These are phyloP conservation scores for Hirtodrosophila cameraria DNA, from an alignment of 2,888 invertebrate species.

Conservation along the genomic window DNA sequence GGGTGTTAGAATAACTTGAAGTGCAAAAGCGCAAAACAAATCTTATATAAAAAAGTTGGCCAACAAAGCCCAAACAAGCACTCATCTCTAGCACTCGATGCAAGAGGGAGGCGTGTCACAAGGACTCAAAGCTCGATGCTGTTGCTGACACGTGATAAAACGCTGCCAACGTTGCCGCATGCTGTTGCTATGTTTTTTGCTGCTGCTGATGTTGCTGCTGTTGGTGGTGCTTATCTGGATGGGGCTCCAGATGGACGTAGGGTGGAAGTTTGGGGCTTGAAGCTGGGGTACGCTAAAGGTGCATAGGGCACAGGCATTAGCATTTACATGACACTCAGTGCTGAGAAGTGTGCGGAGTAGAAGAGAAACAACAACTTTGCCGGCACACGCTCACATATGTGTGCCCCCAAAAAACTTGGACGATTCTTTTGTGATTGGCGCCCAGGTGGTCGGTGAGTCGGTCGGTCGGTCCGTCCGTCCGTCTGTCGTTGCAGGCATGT, in stretches of 20 bases:
- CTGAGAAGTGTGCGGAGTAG: constrained; percentile 43
- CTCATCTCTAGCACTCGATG: constrained; percentile 35
- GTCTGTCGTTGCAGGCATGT: constrained; percentile 47
- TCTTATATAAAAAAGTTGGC: not conserved
- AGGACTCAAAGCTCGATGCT: constrained; percentile 67
- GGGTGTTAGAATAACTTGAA: not conserved
- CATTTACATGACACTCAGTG: constrained; percentile 73
- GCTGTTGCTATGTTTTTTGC: constrained; percentile 17
- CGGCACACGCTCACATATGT: constrained; percentile 34
- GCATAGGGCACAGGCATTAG: constrained; percentile 75
- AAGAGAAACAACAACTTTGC: constrained; percentile 58
- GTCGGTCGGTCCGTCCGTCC: constrained; percentile 10
- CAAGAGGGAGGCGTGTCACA: constrained; percentile 46
- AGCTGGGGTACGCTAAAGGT: constrained; percentile 54
- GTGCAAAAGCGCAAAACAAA: not conserved
- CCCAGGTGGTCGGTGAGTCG: constrained; percentile 55
- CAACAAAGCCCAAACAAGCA: constrained; percentile 25
- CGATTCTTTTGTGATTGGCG: constrained; percentile 72
- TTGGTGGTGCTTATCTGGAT: not conserved
- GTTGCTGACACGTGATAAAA: constrained; percentile 78
- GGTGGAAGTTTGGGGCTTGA: not conserved
- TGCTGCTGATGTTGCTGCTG: constrained; percentile 12
- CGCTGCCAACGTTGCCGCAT: constrained; percentile 59
- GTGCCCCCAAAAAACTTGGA: constrained; percentile 61
- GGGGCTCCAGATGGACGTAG: constrained; percentile 28